Evolutionary conservation across 2,113 vertebrate genomes (phyloP).

Genomic region (Semnornis frantzii): DNA sequence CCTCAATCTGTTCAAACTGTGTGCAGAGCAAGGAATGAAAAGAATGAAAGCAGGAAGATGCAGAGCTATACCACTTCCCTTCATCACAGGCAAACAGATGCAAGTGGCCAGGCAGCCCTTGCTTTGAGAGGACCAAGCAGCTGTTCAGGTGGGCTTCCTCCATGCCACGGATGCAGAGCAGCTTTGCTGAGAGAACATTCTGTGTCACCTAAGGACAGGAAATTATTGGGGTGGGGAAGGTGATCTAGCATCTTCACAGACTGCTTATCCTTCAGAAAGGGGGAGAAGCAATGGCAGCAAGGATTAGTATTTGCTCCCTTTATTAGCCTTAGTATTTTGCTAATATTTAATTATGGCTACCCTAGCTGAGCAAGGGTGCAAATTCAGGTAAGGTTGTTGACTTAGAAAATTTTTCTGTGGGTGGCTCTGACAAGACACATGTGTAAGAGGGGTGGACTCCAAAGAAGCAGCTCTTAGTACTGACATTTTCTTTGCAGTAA

Average conservation of each 20-base stretch:
- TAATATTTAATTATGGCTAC: background rate
- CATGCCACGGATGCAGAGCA: rapidly evolving
- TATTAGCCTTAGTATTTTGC: background rate
- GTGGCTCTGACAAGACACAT: background rate
- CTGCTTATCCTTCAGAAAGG: background rate
- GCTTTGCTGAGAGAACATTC: background rate
- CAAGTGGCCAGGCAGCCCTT: background rate
- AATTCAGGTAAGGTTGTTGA: background rate
- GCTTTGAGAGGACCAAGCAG: rapidly evolving
- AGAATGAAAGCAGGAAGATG: background rate
- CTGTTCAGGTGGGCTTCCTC: background rate
- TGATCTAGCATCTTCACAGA: background rate
- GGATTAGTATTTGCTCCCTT: background rate
- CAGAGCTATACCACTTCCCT: background rate
- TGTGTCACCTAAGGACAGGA: background rate
- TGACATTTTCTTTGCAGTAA: background rate
- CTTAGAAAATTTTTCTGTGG: background rate
- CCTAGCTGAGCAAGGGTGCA: background rate
- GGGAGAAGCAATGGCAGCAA: background rate
- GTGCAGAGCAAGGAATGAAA: background rate
- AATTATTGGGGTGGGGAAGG: background rate
- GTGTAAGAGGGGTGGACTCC: background rate
- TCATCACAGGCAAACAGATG: background rate
- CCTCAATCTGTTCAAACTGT: background rate
- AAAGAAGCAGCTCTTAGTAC: background rate